These are phyloP conservation scores for Corticium candelabrum DNA, from an alignment of 37 sponge, comb jelly and placozoan species.

Conservation along the genomic window DNA sequence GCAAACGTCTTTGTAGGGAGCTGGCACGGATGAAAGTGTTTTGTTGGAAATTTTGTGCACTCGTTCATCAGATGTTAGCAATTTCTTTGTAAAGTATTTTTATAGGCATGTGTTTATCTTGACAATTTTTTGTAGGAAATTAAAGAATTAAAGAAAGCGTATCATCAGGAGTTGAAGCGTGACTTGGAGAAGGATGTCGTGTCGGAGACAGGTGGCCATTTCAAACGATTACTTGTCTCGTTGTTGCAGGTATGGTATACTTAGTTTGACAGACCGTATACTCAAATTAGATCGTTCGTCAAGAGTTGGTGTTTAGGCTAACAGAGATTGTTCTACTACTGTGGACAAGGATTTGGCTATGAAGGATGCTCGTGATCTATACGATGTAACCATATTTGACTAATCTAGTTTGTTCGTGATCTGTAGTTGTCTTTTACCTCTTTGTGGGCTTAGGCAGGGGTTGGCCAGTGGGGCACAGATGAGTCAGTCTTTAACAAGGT, in stretches of 20 bases:
- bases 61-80: too few species aligned
- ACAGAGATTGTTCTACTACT: background rate
- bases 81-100: too few species aligned
- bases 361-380: background rate
- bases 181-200: conserved; percentile 94
- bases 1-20: conserved; percentile 6
- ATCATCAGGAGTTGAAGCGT: conserved; percentile 25
- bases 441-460: conserved; percentile 21
- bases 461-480: conserved; percentile 10
- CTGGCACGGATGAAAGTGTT: conserved; percentile 20
- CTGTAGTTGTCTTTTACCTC: too few species aligned
- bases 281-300: too few species aligned
- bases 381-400: too few species aligned
- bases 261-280: too few species aligned
- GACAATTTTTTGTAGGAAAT: too few species aligned
- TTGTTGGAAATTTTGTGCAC: conserved; percentile 24
- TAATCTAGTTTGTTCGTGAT: too few species aligned
- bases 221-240: conserved; percentile 82
- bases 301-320: too few species aligned
- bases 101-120: too few species aligned
- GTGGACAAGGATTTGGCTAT: background rate
- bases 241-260: conserved; percentile 78
- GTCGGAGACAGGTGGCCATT: conserved; percentile 91
- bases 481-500: conserved; percentile 6
- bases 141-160: background rate